These are phyloP conservation scores for Peromyscus melanophrys DNA, from an alignment of 2,797 vertebrate genomes.

Conservation along the genomic window DNA sequence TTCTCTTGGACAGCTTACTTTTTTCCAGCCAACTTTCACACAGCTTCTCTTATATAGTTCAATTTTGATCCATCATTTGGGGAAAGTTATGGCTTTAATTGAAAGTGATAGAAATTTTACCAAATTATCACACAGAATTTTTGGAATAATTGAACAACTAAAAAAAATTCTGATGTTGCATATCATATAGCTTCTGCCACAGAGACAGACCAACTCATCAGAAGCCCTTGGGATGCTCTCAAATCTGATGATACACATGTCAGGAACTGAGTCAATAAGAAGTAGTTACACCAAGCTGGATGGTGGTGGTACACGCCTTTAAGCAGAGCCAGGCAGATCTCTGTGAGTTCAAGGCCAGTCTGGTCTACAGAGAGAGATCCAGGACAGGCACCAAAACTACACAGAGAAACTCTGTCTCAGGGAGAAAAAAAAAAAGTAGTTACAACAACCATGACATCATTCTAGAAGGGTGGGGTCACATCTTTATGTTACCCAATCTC, in stretches of 20 bases:
- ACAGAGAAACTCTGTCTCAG: too few species aligned
- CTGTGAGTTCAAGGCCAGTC: too few species aligned
- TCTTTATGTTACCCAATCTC: not conserved
- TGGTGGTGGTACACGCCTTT: too few species aligned
- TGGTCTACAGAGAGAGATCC: too few species aligned
- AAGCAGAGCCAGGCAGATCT: too few species aligned
- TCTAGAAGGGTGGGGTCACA: not conserved
- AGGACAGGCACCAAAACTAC: too few species aligned
- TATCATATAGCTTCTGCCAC: not conserved
- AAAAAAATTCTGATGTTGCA: not conserved
- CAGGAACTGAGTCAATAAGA: not conserved
- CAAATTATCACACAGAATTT: constrained; percentile 5
- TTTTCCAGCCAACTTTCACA: not conserved
- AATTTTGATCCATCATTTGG: not conserved
- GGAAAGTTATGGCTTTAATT: not conserved
- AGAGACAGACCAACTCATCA: not conserved
- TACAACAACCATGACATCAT: not conserved
- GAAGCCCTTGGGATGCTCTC: not conserved
- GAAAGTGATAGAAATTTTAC: not conserved
- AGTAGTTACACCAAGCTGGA: not conserved
- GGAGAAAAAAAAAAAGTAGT: not conserved
- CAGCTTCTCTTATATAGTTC: not conserved
- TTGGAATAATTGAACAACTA: not conserved
- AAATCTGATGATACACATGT: not conserved
- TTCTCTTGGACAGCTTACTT: not conserved